Base-by-base conservation (phyloP, 2,888 invertebrate species). In the Leptarthrus brevirostris region DNA sequence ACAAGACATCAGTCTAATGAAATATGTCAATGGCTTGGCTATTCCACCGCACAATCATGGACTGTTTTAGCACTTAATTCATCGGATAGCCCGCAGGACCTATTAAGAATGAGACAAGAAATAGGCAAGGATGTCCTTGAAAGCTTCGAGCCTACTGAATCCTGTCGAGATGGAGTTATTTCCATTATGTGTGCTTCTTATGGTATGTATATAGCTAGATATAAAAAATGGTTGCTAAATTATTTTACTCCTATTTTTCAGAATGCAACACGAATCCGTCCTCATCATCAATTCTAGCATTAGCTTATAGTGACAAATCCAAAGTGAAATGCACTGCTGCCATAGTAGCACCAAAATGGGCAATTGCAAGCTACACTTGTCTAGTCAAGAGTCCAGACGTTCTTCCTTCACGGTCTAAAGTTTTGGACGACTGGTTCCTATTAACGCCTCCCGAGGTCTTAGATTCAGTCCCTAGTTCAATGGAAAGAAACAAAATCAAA, bases 111-210 rank as follows among this genome's bases (percentile, higher is more conserved):
- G 14, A 71, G 24, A 26, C n/a, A 18, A 8, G 36, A 64, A 18
- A 16, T 53, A 14, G 73, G 72, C 52, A 20, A 3, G 16, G 52
- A 44, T n/a, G 12, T 74, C 8, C 36, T 88, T 40, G 79, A 83
- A n/a, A 86, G 86, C 79, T 81, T 89, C 36, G 85, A 86, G 77
- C 82, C 81, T 54, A 80, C 80, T 47, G 83, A 83, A 12, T 80
- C 80, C 26, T 87, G 87, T 77, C 83, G 86, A 54, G 84, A 85
- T 58, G 81, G 82, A 44, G 79, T 87, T 34, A 86, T 88, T 1
- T 86, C 87, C 61, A 80, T 89, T 14, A 84, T 86, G n/a, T 90
- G 89, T 79, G 86, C 87, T 78, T 87, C 89, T 78, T 88, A 85
- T 79, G 82, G 87, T 87, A 81, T 85, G 85, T 81, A 30, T 52